Conservation (phyloP, 2,797 vertebrate species). For the Phylloscopus collybita region DNA sequence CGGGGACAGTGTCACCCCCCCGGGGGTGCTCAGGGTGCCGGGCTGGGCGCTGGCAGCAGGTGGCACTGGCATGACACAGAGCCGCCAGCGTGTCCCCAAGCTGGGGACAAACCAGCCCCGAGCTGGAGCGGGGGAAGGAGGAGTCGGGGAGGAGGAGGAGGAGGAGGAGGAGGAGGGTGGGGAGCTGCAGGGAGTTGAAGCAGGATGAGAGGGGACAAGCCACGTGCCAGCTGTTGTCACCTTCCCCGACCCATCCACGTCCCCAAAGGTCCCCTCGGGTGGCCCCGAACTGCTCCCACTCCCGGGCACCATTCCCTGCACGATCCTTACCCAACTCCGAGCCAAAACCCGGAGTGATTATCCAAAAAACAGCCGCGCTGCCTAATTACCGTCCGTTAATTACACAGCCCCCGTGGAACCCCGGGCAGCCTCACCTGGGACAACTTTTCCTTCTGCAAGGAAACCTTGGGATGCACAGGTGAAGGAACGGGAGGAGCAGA, state of each 20-base stretch:
- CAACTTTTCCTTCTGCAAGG: not conserved
- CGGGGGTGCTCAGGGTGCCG: not conserved
- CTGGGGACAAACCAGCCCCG: not conserved
- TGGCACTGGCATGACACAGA: not conserved
- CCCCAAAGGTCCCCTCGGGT: rapidly evolving
- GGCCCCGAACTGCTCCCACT: rapidly evolving
- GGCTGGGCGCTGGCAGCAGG: not conserved
- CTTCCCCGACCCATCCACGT: rapidly evolving
- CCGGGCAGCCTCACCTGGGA: not conserved
- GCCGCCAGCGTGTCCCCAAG: not conserved
- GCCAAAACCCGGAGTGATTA: rapidly evolving
- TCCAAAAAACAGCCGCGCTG: rapidly evolving
- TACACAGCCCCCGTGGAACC: rapidly evolving
- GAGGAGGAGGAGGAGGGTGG: no score
- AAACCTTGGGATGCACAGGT: rapidly evolving
- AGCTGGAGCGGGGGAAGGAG: not conserved
- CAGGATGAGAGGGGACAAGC: not conserved
- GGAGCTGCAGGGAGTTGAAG: rapidly evolving
- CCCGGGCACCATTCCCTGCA: rapidly evolving
- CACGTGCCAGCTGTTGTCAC: not conserved
- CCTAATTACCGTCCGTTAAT: rapidly evolving
- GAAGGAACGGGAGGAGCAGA: rapidly evolving
- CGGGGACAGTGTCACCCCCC: not conserved
- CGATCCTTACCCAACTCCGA: rapidly evolving
- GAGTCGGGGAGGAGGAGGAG: no score